phyloP scores from a whole-genome alignment of 2,113 vertebrate species.

The Picathartes gymnocephalus region DNA sequence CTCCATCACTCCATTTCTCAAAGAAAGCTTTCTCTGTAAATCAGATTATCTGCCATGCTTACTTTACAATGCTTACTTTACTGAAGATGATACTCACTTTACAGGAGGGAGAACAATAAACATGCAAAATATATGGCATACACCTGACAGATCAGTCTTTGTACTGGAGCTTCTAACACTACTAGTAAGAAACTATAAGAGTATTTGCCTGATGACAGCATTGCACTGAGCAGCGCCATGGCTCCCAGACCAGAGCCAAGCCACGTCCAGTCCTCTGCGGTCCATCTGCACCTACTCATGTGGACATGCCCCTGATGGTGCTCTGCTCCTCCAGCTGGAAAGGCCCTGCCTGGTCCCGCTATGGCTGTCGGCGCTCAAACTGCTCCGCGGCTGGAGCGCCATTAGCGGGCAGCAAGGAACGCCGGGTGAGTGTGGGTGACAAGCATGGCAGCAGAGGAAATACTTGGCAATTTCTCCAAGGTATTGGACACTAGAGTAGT shows the following conservation, averaged over 20 bases:
- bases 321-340: not conserved
- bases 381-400: not conserved
- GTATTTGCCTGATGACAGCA: not conserved
- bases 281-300: constrained; percentile 34
- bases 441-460: constrained; percentile 29
- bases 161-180: not conserved
- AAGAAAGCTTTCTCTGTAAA: not conserved
- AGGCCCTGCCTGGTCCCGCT: not conserved
- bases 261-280: not conserved
- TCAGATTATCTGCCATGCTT: not conserved
- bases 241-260: not conserved
- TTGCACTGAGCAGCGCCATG: not conserved
- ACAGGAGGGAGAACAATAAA: not conserved
- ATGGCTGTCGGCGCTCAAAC: not conserved
- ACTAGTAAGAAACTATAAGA: not conserved
- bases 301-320: constrained; percentile 18
- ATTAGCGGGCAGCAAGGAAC: not conserved
- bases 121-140: not conserved
- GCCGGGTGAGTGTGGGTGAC: not conserved
- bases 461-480: constrained; percentile 46
- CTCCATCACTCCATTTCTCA: not conserved
- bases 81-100: not conserved
- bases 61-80: not conserved
- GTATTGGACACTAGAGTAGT: not conserved
- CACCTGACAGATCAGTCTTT: not conserved